Evolutionary conservation across 2,797 vertebrate species (phyloP), one percentile per base, ranked within the genome.

Genomic region (Siniperca undulata): DNA sequence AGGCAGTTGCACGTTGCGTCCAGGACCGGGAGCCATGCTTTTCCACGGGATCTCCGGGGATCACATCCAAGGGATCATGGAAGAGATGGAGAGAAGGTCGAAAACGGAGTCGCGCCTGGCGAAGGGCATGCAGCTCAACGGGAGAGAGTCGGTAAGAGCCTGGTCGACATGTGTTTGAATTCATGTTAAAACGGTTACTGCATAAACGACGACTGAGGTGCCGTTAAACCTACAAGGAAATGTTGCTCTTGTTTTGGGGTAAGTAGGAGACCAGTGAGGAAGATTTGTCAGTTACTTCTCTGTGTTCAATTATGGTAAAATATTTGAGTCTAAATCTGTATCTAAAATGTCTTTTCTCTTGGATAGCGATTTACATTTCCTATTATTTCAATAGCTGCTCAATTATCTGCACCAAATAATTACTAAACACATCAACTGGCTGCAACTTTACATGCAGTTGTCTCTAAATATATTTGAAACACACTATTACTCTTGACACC

Each of bases 41-140:
- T 99, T 99, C 97, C 98, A 99, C 97, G 98, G 98, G 91, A 99
- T 99, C 97, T 98, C 98, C 94, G 98, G 98, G 95, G 98, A 99
- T 95, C 98, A 99, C 94, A 99, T 99, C 94, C 98, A 99, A 94
- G 98, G 98, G 70, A 98, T 99, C 96, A 99, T 99, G 98, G 98
- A 99, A 95, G 98, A 99, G 96, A 99, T 99, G 98, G 98, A 99
- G 95, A 97, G 98, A 87, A 93, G 98, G 93, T 98, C 98, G 92
- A 99, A 99, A 94, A 92, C 95, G 75, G 98, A 99, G 93, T 97
- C 97, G 88, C 98, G 98, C 77, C 95, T 99, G 93, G 96, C 97
- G 88, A 99, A 99, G 94, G 97, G 96, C 86, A 97, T 98, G 85
- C 98, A 98, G 93, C 96, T 99, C 92, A 98, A 98, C 96, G 98